phyloP scores from a whole-genome alignment of 1,140 invertebrate species.

The Microplitis demolitor region DNA sequence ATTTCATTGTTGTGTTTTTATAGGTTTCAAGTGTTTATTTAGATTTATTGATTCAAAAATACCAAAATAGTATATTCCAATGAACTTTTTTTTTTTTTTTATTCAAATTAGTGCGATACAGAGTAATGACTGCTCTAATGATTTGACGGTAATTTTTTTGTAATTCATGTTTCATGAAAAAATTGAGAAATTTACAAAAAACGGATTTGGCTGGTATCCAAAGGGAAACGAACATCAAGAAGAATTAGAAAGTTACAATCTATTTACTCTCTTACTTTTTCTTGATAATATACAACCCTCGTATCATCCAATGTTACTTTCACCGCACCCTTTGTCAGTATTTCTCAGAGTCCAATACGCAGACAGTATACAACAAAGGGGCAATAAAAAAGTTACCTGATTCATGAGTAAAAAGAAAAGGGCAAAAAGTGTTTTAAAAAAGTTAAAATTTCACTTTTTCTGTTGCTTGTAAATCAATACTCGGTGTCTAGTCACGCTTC shows the following conservation, averaged over 20 bases:
- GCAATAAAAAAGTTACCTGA: constrained; percentile 48
- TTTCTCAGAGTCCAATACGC: background rate
- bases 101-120: no score
- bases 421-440: constrained; percentile 20
- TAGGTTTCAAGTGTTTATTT: no score
- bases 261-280: background rate
- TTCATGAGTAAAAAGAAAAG: constrained; percentile 20
- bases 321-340: constrained; percentile 50
- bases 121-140: no score
- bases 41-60: no score
- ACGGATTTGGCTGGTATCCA: no score
- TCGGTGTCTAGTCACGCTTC: background rate
- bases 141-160: no score
- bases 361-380: background rate
- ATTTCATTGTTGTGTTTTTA: background rate
- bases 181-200: background rate
- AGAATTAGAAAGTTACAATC: background rate
- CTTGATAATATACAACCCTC: constrained; percentile 6
- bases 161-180: background rate
- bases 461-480: constrained; percentile 43
- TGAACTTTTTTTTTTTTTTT: no score
- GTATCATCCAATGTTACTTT: constrained; percentile 41
- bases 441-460: constrained; percentile 11
- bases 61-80: no score
- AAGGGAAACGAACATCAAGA: background rate